These are phyloP conservation scores for Sarotherodon lohbergeri DNA, from an alignment of 2,113 vertebrate genomes.

Conservation along the genomic window DNA sequence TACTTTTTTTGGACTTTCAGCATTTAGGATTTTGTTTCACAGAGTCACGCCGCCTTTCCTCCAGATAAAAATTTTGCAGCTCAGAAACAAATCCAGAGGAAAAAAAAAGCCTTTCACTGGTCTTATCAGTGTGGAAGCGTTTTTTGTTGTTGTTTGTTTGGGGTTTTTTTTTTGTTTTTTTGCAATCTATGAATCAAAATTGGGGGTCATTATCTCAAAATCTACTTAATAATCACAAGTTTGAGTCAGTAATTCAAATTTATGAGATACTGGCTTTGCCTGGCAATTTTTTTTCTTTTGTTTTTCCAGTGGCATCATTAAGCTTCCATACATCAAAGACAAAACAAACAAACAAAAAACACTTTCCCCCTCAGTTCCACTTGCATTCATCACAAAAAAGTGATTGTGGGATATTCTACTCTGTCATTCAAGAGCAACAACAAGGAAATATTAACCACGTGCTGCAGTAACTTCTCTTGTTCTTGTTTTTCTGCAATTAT, in stretches of 20 bases:
- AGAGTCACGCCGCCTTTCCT: neutral
- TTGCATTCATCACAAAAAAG: neutral
- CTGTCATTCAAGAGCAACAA: neutral
- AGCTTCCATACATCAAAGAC: neutral
- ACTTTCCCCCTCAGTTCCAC: neutral
- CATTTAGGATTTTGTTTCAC: slow-evolving; percentile 43
- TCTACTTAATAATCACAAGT: neutral
- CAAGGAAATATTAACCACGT: neutral
- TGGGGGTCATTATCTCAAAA: neutral
- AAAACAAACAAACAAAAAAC: neutral
- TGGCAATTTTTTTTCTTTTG: neutral
- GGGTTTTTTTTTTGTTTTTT: neutral
- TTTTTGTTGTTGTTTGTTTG: neutral
- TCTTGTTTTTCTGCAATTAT: neutral
- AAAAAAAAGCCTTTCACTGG: neutral
- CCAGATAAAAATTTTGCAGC: neutral
- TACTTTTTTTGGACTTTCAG: slow-evolving; percentile 15
- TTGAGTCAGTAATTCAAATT: neutral
- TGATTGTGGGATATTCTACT: neutral
- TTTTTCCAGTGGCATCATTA: neutral
- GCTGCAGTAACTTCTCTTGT: neutral
- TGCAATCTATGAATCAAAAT: neutral
- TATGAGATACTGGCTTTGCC: neutral
- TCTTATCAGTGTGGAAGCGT: neutral
- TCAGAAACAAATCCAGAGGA: neutral